A percentile compares a stretch with the other conserved stretches of the same genome.
Evolutionary conservation across 1,140 invertebrate species (phyloP).

Genomic region (Gryllus bimaculatus): DNA sequence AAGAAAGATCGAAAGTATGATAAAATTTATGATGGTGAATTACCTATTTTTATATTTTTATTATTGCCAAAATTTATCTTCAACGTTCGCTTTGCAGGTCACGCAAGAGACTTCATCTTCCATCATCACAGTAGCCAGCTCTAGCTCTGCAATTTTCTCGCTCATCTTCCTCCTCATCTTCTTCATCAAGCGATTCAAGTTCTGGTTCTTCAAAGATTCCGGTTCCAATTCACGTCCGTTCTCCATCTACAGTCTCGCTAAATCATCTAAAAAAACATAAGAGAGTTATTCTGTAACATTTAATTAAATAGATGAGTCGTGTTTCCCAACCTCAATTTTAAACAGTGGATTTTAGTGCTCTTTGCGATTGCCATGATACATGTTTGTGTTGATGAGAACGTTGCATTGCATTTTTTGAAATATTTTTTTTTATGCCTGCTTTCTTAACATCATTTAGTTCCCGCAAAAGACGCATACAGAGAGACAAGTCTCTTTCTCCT

Average conservation of each 20-base stretch:
- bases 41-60: not conserved
- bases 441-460: conserved; percentile 21
- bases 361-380: not conserved
- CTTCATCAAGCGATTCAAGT: conserved; percentile 18
- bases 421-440: not conserved
- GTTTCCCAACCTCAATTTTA: not conserved
- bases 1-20: conserved; percentile 57
- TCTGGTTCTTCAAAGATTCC: conserved; percentile 31
- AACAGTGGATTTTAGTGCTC: not conserved
- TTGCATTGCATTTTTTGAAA: not conserved
- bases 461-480: conserved; percentile 46
- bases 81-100: conserved; percentile 6
- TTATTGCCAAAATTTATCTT: not conserved
- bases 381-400: not conserved
- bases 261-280: conserved; percentile 21
- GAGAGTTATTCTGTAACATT: conserved; percentile 14
- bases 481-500: conserved; percentile 59
- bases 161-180: conserved; percentile 48
- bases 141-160: conserved; percentile 46
- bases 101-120: conserved; percentile 24
- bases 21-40: not conserved
- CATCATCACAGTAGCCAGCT: conserved; percentile 36
- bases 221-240: conserved; percentile 35
- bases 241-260: conserved; percentile 26
- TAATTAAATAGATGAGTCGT: not conserved